phyloP scores from a whole-genome alignment of 92 coral and sea anemone species.

The Pocillopora grandis region DNA sequence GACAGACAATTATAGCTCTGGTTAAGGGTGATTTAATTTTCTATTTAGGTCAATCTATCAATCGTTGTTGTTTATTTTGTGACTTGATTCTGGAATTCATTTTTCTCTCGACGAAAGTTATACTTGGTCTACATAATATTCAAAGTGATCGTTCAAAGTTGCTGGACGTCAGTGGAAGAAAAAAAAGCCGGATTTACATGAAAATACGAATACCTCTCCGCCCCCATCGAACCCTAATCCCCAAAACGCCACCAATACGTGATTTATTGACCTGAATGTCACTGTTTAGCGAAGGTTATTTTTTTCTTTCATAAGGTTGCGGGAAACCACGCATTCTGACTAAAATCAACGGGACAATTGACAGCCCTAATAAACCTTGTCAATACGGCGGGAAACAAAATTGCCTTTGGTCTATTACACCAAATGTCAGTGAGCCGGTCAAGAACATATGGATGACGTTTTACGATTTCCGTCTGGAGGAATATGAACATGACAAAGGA shows the following conservation, averaged over 20 bases:
- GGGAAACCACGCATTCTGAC: constrained; percentile 3
- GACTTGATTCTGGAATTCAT: too few species aligned
- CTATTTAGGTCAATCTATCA: background rate
- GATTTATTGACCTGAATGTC: too few species aligned
- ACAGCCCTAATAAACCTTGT: constrained; percentile 15
- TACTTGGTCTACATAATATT: too few species aligned
- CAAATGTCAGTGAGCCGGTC: background rate
- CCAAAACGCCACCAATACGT: too few species aligned
- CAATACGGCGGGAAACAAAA: constrained; percentile 18
- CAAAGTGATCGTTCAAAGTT: too few species aligned
- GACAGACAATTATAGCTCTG: background rate
- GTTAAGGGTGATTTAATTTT: background rate
- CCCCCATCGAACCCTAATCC: too few species aligned
- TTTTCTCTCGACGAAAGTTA: too few species aligned
- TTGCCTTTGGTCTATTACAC: constrained; percentile 5
- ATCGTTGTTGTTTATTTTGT: too few species aligned
- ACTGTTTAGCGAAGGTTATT: background rate
- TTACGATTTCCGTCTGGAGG: background rate
- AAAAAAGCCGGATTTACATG: too few species aligned
- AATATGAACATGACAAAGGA: background rate
- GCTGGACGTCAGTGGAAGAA: too few species aligned
- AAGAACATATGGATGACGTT: constrained; percentile 13
- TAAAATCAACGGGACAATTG: background rate
- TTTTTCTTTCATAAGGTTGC: background rate
- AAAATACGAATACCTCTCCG: too few species aligned